Evolutionary conservation across 2,888 invertebrate species (phyloP), one percentile per base, ranked within the genome.

Genomic region (Hecatera dysodea): DNA sequence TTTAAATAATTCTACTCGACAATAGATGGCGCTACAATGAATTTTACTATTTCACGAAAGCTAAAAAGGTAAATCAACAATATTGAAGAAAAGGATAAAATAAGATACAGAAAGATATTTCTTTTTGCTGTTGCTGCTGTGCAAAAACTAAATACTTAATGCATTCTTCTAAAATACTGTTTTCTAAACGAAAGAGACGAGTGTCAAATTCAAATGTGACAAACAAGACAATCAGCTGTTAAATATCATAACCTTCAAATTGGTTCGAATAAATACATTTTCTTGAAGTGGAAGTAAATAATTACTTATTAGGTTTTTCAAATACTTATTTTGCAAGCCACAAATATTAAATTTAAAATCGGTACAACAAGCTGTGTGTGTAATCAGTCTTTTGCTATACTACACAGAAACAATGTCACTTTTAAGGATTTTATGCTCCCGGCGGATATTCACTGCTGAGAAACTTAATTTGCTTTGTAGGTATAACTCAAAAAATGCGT

Each of bases 401-500:
- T 22, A 15, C 9, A 39, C 19, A 19, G 29, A 46, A 55, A 61
- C 27, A 33, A 81, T 93, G 93, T 90, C 90, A n/a, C 72, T 92
- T 9, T 62, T 87, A 29, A 88, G 88, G 76, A 60, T 89, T 65
- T 65, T 86, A 65, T 77, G 75, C 61, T 84, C 91, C 46, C 88
- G 90, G 50, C 88, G 89, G 0, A 48, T 94, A 39, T 84, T 86
- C 75, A 87, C 82, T 62, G 69, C 86, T 29, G 88, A 90, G 53
- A 91, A 87, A 78, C 63, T 86, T 61, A 80, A 79, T 53, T 64
- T 86, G 27, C 56, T 88, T 15, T 81, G 83, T n/a, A 90, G 87
- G 82, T 88, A 86, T 84, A 91, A 90, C 78, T 91, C 94, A 8
- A 91, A 93, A 84, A 93, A 90, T 78, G 55, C 80, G 52, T 80